Percentiles rank a stretch among this genome's conserved stretches.
Conservation (phyloP, 2,113 vertebrate species). For the Hassar affinis region DNA sequence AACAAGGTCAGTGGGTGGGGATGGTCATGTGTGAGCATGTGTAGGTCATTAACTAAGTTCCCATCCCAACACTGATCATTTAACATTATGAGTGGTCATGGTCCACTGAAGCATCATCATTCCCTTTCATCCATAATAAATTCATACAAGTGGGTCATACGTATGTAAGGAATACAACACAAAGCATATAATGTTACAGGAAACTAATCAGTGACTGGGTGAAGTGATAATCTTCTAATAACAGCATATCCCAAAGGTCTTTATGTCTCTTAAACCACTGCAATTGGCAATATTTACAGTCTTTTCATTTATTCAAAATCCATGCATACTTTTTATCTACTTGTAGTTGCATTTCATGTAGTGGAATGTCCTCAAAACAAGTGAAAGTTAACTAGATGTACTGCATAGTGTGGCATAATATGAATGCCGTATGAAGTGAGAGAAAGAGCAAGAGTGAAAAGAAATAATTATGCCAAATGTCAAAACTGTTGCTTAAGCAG, state of each 20-base stretch:
- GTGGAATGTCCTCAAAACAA: not conserved
- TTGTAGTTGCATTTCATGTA: not conserved
- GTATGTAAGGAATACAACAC: not conserved
- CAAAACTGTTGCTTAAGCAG: too few species aligned
- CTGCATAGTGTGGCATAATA: too few species aligned
- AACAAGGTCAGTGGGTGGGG: constrained; percentile 26
- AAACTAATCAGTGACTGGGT: not conserved
- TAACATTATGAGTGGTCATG: too few species aligned
- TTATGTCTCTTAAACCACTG: not conserved
- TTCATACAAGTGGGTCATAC: not conserved
- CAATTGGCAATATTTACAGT: not conserved
- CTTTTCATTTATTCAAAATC: not conserved
- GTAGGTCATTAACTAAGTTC: not conserved
- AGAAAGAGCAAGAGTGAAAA: too few species aligned
- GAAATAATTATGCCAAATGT: too few species aligned
- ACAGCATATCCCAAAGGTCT: not conserved
- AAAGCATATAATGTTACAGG: not conserved
- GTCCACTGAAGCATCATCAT: not conserved
- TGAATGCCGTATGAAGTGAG: too few species aligned
- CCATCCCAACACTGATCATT: too few species aligned
- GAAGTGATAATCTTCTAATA: not conserved
- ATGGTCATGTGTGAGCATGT: not conserved
- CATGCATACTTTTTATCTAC: not conserved
- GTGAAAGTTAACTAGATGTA: too few species aligned
- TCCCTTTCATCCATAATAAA: not conserved